Evolutionary conservation across 2,888 invertebrate genomes (phyloP), one percentile per base, ranked within the genome.

Genomic region (Brenthis hecate): DNA sequence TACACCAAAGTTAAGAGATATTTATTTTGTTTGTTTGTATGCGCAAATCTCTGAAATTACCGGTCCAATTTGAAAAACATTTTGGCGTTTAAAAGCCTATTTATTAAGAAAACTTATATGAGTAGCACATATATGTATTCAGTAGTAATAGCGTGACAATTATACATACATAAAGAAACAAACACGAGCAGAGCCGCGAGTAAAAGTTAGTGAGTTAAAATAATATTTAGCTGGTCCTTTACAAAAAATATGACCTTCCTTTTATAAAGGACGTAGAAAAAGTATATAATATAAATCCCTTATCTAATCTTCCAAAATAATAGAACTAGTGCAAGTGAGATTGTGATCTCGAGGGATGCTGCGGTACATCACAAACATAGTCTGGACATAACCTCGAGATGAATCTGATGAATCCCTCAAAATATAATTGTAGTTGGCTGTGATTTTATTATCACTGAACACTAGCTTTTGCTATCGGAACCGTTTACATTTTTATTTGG

Each of bases 241-340:
- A 53, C 19, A 43, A 62, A 23, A 43, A 36, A 36, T 36, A 43
- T 51, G 36, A 51, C 32, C 2, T 53, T 36, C 19, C 19, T 11
- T 19, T 54, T 54, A 62, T 53, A 16, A 53, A 43, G 36, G 36
- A 11, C 36, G 8, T 53, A 54, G 53, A 19, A 36, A 36, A 50
- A 36, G 43, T 14, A 3, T 4, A 23, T 51, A 36, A 54, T 54
- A 62, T 54, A 54, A 62, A n/a, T 62, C 62, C 62, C 62, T 43
- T 62, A 62, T 54, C 53, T 19, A 62, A 62, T 62, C 62, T 62
- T 32, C 16, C 53, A 62, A 62, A 62, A 62, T 62, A 62, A 43
- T 54, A 54, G 62, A 62, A 53, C 62, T 43, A 50, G 60, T 60
- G 43, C 62, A 62, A 62, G 51, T 19, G 53, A 62, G 62, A 54